These are phyloP conservation scores for Steromphala cineraria DNA, from an alignment of 2,888 invertebrate genomes.

Conservation along the genomic window DNA sequence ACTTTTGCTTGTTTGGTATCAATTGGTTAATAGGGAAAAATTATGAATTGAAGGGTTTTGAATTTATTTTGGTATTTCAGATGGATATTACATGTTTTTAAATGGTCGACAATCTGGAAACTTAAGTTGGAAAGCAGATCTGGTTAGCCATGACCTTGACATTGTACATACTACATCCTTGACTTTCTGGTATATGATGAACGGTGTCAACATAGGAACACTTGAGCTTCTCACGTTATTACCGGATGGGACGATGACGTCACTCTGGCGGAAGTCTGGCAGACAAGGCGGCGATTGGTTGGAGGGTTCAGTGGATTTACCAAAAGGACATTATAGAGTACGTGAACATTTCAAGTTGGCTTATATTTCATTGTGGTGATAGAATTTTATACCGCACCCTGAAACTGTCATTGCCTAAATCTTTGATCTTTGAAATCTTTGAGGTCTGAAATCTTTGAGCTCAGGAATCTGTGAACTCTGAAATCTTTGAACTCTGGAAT, in stretches of 20 bases:
- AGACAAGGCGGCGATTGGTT: neutral
- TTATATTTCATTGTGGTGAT: no score
- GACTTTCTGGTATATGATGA: constrained; percentile 24
- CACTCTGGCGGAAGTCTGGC: neutral
- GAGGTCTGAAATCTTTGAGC: no score
- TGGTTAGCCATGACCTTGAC: constrained; percentile 1
- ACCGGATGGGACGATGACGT: neutral
- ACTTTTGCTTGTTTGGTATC: no score
- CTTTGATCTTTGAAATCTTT: no score
- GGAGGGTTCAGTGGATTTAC: neutral
- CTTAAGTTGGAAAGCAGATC: neutral
- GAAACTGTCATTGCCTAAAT: no score
- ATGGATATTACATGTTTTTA: constrained; percentile 17
- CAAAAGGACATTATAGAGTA: neutral
- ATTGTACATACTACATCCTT: neutral
- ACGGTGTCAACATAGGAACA: constrained; percentile 2
- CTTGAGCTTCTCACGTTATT: neutral
- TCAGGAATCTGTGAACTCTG: no score
- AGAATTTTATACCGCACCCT: no score
- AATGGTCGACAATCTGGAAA: neutral
- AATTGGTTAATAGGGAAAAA: no score
- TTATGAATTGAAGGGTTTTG: no score
- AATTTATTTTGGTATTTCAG: neutral
- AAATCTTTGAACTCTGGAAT: no score
- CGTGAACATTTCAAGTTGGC: neutral